phyloP scores from a whole-genome alignment of 2,797 vertebrate species.

The Sphenopsis melanotis region DNA sequence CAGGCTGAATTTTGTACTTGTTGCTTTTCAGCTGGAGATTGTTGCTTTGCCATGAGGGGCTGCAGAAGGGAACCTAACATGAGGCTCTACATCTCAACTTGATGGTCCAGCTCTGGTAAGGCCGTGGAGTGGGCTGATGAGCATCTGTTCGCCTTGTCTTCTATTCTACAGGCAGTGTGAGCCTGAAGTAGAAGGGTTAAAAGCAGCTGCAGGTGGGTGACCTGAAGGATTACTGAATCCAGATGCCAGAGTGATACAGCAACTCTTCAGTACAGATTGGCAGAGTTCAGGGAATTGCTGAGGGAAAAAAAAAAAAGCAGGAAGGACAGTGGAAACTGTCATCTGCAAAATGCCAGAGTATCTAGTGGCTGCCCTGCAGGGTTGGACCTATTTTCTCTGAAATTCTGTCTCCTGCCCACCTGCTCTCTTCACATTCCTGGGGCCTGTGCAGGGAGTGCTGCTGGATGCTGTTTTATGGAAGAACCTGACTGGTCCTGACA shows the following conservation, averaged over 20 bases:
- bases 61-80: neutral
- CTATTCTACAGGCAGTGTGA: fast-evolving
- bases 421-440: neutral
- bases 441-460: neutral
- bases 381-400: neutral
- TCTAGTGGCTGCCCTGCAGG: no score
- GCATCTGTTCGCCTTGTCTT: fast-evolving
- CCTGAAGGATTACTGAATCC: neutral
- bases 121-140: neutral
- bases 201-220: neutral
- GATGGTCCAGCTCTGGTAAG: neutral
- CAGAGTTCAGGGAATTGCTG: neutral
- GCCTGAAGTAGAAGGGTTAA: neutral
- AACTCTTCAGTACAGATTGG: neutral
- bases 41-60: neutral
- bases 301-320: fast-evolving
- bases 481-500: neutral
- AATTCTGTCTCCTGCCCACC: fast-evolving
- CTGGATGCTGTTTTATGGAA: neutral
- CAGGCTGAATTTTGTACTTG: neutral
- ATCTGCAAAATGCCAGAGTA: neutral
- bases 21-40: neutral
- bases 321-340: neutral
- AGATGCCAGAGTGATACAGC: neutral
- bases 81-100: neutral